These are phyloP conservation scores for Eidolon dupreanum DNA, from an alignment of 2,797 vertebrate genomes.

Conservation along the genomic window DNA sequence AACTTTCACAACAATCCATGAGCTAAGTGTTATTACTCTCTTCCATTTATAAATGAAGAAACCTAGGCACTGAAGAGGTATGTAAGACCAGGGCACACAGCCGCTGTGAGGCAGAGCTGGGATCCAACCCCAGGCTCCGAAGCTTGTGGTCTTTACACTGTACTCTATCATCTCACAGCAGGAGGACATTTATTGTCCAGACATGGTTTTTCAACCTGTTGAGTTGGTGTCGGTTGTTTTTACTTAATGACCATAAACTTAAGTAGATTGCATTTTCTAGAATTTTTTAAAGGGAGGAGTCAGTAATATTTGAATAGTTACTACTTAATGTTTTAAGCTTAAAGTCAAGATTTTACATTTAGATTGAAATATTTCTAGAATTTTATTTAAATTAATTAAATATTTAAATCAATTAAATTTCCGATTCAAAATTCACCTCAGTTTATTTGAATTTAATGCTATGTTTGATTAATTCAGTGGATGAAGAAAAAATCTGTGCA, in stretches of 20 bases:
- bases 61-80: not conserved
- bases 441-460: conserved; percentile 17
- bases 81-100: not conserved
- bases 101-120: not conserved
- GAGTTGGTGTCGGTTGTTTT: not conserved
- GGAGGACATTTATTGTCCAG: not conserved
- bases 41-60: not conserved
- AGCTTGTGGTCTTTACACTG: not conserved
- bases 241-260: not conserved
- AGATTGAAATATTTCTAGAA: conserved; percentile 1
- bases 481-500: not conserved
- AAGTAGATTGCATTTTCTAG: not conserved
- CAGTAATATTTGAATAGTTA: conserved; percentile 23
- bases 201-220: not conserved
- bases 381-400: not conserved
- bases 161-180: not conserved
- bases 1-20: not conserved
- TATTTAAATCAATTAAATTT: not conserved
- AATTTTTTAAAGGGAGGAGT: not conserved
- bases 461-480: conserved; percentile 6
- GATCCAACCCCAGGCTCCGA: too few relatives aligned
- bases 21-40: not conserved
- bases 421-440: not conserved
- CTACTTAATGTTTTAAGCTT: not conserved
- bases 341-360: conserved; percentile 25